These are phyloP conservation scores for Temnothorax nylanderi DNA, from an alignment of 1,140 invertebrate species.

Conservation along the genomic window DNA sequence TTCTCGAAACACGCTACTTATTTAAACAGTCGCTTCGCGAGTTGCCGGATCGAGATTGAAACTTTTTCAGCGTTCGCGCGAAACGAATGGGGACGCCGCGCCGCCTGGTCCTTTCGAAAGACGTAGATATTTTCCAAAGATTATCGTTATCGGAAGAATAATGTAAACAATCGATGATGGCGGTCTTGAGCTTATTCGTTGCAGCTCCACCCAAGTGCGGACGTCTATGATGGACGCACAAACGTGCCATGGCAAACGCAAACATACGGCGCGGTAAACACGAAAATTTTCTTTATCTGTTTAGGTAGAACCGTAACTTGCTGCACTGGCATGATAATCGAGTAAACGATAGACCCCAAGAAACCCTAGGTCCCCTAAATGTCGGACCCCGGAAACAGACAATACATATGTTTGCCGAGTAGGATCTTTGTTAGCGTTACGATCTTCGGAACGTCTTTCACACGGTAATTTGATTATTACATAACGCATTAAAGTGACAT, in stretches of 20 bases:
- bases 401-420: constrained; percentile 19
- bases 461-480: constrained; percentile 9
- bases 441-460: background rate
- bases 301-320: constrained; percentile 33
- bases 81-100: background rate
- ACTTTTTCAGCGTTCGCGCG: background rate
- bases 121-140: background rate
- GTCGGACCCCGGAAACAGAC: constrained; percentile 24
- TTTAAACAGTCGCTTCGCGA: constrained; percentile 5
- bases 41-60: background rate
- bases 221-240: background rate
- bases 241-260: constrained; percentile 57
- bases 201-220: background rate
- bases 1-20: constrained; percentile 33
- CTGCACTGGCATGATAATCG: constrained; percentile 9
- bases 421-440: constrained; percentile 23
- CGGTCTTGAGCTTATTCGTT: constrained; percentile 34
- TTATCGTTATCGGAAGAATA: constrained; percentile 65
- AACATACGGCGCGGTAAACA: constrained; percentile 27
- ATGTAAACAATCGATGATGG: constrained; percentile 68
- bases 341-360: background rate
- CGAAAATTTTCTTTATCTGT: constrained; percentile 55
- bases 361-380: background rate
- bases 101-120: background rate
- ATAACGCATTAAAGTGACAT: background rate